Evolutionary conservation across 2,888 invertebrate genomes (phyloP).

Genomic region (Dryomyza anilis): DNA sequence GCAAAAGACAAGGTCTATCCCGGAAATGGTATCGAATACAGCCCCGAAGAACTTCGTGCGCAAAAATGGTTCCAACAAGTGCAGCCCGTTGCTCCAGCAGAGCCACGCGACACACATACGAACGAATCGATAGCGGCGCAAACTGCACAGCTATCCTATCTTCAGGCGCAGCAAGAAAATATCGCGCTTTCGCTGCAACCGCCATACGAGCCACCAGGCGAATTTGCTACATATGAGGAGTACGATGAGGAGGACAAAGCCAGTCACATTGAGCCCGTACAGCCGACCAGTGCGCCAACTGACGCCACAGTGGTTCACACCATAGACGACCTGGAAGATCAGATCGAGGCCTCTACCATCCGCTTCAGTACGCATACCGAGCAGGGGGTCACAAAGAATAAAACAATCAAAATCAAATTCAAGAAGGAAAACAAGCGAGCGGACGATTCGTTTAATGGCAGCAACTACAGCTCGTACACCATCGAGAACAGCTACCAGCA

Average conservation of each 20-base stretch:
- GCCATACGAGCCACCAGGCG: conserved; percentile 29
- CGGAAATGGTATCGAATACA: conserved; percentile 54
- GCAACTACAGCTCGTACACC: conserved; percentile 55
- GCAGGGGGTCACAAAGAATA: conserved; percentile 53
- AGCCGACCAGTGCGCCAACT: neutral
- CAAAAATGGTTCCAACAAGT: conserved; percentile 45
- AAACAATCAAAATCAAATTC: conserved; percentile 60
- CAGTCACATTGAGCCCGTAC: conserved; percentile 28
- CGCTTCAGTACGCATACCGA: conserved; percentile 54
- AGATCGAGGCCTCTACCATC: conserved; percentile 57
- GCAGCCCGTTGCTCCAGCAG: conserved; percentile 12
- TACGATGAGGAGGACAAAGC: conserved; percentile 41
- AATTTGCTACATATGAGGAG: conserved; percentile 32
- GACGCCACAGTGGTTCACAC: conserved; percentile 22
- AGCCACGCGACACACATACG: conserved; percentile 31
- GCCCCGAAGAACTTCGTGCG: conserved; percentile 58
- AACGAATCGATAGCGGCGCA: conserved; percentile 27
- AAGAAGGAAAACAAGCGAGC: conserved; percentile 46
- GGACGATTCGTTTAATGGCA: conserved; percentile 46
- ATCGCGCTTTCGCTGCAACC: conserved; percentile 36
- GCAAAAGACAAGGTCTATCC: conserved; percentile 56
- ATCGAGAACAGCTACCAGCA: conserved; percentile 52
- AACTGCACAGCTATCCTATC: conserved; percentile 16
- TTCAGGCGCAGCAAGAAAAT: conserved; percentile 13
- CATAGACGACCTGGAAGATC: conserved; percentile 47